Base-by-base conservation (phyloP, 1,140 invertebrate species). In the Aphelenchoides fujianensis region DNA sequence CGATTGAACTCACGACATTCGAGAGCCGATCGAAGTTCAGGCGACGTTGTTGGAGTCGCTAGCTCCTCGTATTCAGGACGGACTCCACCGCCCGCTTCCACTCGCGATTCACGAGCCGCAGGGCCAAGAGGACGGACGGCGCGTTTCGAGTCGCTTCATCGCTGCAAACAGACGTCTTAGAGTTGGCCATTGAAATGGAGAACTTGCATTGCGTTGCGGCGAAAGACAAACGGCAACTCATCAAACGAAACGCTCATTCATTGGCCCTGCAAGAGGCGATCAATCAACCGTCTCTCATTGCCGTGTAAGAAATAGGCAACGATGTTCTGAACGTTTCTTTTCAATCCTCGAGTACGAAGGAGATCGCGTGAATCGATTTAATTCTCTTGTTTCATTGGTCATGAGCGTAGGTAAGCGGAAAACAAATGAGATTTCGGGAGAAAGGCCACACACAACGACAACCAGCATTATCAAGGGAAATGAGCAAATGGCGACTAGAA, bases 151-250 rank as follows among this genome's bases (percentile, higher is more conserved):
- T 32, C 0, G 36, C 63, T 16, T 19, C 28, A 48, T 66, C 63
- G 19, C 16, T 35, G 7, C 19, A 61, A 61, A 28, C 36, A n/a
- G 2, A 61, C 30, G 59, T 1, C n/a, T 28, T n/a, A 61, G 36
- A 61, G 1, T n/a, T n/a, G n/a, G n/a, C n/a, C n/a, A n/a, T n/a
- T n/a, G 16, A 31, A 35, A 52, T 61, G 16, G 2, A 59, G 16
- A 27, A 61, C 59, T 61, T 61, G 36, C 59, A 61, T 1, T n/a
- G 31, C 63, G 27, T 66, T 19, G 12, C 63, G 1, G n/a, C 12
- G 37, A 37, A 66, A 66, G 1, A 32, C 23, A 30, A 66, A 66
- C 36, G 63, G 63, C 63, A 66, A 66, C 27, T 31, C 32, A 66
- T 66, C 63, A 37, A 66, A 36, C n/a, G 57, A 61, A 16, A 61